Percentiles rank a stretch among this genome's conserved stretches.
Evolutionary conservation across 2,888 invertebrate species (phyloP).

Genomic region (Catocala fraxini): DNA sequence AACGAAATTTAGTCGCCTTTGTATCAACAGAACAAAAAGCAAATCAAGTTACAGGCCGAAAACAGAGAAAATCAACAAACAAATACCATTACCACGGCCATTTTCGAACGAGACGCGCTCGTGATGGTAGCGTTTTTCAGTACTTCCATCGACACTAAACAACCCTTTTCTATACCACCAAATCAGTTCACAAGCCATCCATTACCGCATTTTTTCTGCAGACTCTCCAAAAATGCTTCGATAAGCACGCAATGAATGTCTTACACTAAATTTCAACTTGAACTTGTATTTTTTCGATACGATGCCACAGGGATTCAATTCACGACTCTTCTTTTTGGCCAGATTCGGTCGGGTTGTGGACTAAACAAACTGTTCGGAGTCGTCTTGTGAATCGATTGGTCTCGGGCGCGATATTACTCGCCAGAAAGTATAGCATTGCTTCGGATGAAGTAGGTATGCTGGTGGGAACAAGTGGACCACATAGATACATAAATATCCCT

Average conservation of each 20-base stretch:
- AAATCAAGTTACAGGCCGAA: slow-evolving; percentile 85
- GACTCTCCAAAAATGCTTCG: background rate
- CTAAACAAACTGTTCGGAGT: slow-evolving; percentile 81
- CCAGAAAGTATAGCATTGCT: slow-evolving; percentile 60
- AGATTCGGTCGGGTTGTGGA: slow-evolving; percentile 72
- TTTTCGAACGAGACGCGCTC: slow-evolving; percentile 82
- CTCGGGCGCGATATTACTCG: slow-evolving; percentile 55
- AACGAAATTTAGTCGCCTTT: slow-evolving; percentile 84
- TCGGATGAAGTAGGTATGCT: slow-evolving; percentile 43
- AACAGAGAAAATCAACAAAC: slow-evolving; percentile 86
- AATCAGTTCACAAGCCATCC: slow-evolving; percentile 25
- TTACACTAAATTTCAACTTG: background rate
- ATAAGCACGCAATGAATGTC: slow-evolving; percentile 50
- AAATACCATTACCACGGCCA: slow-evolving; percentile 85
- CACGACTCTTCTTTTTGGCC: slow-evolving; percentile 81
- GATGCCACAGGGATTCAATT: slow-evolving; percentile 71
- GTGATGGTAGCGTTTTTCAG: slow-evolving; percentile 83
- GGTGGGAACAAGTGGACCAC: slow-evolving; percentile 51
- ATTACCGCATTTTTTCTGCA: slow-evolving; percentile 45
- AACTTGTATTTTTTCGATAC: slow-evolving; percentile 13
- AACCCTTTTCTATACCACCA: slow-evolving; percentile 10
- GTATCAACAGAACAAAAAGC: slow-evolving; percentile 79
- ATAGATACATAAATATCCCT: slow-evolving; percentile 22
- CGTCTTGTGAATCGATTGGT: slow-evolving; percentile 79
- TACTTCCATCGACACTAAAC: slow-evolving; percentile 40